These are phyloP conservation scores for Cetoscarus ocellatus DNA, from an alignment of 2,797 vertebrate species.

Conservation along the genomic window DNA sequence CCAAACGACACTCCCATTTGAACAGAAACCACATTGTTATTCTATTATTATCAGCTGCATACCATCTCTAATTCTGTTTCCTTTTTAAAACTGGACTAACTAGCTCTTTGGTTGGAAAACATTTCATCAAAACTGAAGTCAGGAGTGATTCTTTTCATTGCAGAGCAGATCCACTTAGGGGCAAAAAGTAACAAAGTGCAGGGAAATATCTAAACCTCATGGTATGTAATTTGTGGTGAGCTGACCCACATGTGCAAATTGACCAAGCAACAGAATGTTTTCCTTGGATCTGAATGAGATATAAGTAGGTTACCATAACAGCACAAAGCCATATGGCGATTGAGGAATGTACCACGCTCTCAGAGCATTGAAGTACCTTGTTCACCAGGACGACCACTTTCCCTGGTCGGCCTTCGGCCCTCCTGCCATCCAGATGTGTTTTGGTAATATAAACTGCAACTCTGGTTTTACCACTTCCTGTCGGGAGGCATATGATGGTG, in stretches of 20 bases:
- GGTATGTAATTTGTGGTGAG: conserved; percentile 58
- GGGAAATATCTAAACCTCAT: conserved; percentile 44
- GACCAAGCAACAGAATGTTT: conserved; percentile 43
- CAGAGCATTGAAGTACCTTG: conserved; percentile 86
- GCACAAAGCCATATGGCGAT: conserved; percentile 22
- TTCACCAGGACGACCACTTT: conserved; percentile 97
- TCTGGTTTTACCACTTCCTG: conserved; percentile 97
- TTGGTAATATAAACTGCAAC: conserved; percentile 94
- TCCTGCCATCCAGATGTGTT: conserved; percentile 91
- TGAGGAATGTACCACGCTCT: conserved; percentile 15
- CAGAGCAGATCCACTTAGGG: conserved; percentile 14
- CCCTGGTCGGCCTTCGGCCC: conserved; percentile 71
- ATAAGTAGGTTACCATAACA: conserved; percentile 48
- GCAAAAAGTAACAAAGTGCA: conserved; percentile 51
- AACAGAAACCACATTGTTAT: conserved; percentile 5
- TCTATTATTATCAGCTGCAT: conserved; percentile 3
- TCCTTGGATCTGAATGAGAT: conserved; percentile 42
- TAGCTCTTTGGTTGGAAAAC: conserved; percentile 38
- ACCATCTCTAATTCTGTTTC: not conserved
- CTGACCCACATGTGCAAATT: conserved; percentile 62
- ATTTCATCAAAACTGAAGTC: conserved; percentile 23
- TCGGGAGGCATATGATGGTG: conserved; percentile 96
- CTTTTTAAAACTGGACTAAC: conserved; percentile 7
- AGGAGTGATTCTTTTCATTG: conserved; percentile 8
- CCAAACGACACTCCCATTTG: conserved; percentile 18